Percentiles rank a stretch among this genome's conserved stretches.
These are phyloP conservation scores for Pristionchus fissidentatus DNA, from an alignment of 2,888 invertebrate species.

Conservation along the genomic window DNA sequence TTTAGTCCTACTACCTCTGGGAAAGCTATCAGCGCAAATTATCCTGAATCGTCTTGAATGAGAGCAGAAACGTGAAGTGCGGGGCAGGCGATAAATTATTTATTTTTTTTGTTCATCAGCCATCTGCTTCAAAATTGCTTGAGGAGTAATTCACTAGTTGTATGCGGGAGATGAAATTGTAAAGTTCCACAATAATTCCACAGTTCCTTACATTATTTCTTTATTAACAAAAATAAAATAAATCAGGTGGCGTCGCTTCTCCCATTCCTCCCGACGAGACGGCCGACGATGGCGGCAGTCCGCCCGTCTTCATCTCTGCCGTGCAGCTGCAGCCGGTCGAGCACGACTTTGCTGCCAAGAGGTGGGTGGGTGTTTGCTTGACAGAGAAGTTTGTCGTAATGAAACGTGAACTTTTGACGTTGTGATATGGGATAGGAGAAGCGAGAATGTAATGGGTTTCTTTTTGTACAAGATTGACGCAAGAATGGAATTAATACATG, in stretches of 20 bases:
- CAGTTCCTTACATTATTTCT: not conserved
- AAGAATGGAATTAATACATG: not conserved
- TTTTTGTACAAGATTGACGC: too few relatives aligned
- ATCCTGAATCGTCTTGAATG: too few relatives aligned
- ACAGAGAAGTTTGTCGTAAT: conserved; percentile 45
- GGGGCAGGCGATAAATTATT: too few relatives aligned
- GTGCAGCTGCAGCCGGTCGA: conserved; percentile 22
- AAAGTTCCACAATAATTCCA: not conserved
- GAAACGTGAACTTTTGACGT: not conserved
- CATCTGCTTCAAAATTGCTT: too few relatives aligned
- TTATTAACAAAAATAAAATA: too few relatives aligned
- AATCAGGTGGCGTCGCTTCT: conserved; percentile 36
- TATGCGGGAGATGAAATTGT: not conserved
- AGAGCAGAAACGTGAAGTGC: too few relatives aligned
- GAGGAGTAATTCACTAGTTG: too few relatives aligned
- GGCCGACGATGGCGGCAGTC: not conserved
- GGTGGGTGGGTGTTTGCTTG: conserved; percentile 34
- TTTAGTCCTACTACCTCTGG: too few relatives aligned
- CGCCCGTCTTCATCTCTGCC: conserved; percentile 28
- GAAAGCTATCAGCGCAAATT: too few relatives aligned
- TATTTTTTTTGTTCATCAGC: too few relatives aligned
- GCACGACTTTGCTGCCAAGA: conserved; percentile 37
- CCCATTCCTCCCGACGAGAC: conserved; percentile 6
- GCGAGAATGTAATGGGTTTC: not conserved
- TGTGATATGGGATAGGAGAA: not conserved